phyloP scores from a whole-genome alignment of 2,797 vertebrate species.

The Gallinago stenura region DNA sequence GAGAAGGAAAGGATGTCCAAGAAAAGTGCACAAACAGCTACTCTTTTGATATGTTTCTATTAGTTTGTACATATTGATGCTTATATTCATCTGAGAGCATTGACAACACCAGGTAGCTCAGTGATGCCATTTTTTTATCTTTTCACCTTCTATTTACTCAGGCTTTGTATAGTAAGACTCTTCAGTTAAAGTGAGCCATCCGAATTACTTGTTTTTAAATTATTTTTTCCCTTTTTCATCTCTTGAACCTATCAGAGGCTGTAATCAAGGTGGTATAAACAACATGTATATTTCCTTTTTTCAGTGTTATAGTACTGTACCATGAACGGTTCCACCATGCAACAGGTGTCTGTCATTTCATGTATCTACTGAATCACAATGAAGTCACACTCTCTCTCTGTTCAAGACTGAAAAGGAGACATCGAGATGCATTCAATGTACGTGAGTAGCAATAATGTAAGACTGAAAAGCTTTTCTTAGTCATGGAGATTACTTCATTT shows the following conservation, averaged over 20 bases:
- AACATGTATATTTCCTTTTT: background rate
- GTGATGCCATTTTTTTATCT: background rate
- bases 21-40: background rate
- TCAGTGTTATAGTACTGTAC: background rate
- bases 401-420: background rate
- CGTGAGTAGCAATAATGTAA: background rate
- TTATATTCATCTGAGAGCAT: background rate
- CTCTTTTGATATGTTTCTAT: background rate
- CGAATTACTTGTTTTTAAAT: background rate
- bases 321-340: background rate
- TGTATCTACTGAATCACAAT: background rate
- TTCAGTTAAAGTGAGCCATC: background rate
- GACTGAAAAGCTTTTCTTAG: constrained; percentile 3
- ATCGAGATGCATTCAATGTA: background rate
- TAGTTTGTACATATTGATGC: background rate
- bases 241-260: background rate
- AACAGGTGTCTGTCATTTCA: background rate
- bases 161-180: background rate
- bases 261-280: background rate
- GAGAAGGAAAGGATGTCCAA: background rate
- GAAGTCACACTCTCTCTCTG: background rate
- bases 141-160: background rate
- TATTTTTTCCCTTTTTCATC: background rate
- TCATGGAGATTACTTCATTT: constrained; percentile 29
- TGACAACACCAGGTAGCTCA: background rate